A percentile compares a stretch with the other conserved stretches of the same genome.
phyloP scores from a whole-genome alignment of 2,888 invertebrate species.

The Hypena proboscidalis region DNA sequence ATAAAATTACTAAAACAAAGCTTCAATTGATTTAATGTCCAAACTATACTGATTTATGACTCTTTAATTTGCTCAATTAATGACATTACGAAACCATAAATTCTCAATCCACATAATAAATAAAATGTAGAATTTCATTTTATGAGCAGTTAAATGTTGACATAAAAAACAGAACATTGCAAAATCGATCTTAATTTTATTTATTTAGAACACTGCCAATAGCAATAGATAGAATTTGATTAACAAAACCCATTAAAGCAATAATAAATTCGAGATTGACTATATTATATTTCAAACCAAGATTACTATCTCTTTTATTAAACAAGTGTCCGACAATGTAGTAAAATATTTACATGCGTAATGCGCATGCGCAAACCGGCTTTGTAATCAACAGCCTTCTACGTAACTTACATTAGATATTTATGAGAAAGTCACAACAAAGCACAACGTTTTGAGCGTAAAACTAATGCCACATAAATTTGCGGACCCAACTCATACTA shows the following conservation, averaged over 20 bases:
- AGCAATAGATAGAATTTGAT: no score
- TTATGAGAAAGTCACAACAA: slow-evolving; percentile 58
- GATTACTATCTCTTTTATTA: slow-evolving; percentile 1
- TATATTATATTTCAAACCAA: not conserved
- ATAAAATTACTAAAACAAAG: no score
- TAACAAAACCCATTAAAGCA: no score
- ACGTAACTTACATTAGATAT: slow-evolving; percentile 48
- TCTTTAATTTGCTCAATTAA: slow-evolving; percentile 1
- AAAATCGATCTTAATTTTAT: no score
- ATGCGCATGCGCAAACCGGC: slow-evolving; percentile 25
- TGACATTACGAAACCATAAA: slow-evolving; percentile 1
- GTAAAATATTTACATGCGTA: slow-evolving; percentile 21
- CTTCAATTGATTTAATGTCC: not conserved
- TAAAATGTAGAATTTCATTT: not conserved
- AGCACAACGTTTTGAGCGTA: slow-evolving; percentile 55
- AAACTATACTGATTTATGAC: not conserved
- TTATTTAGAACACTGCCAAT: no score
- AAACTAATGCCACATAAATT: slow-evolving; percentile 64
- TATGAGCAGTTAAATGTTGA: not conserved
- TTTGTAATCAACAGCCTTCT: slow-evolving; percentile 34
- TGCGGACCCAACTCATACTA: slow-evolving; percentile 53
- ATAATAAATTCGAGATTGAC: not conserved
- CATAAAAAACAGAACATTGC: no score
- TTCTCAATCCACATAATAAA: not conserved
- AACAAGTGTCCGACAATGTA: slow-evolving; percentile 1